These are phyloP conservation scores for Zaprionus nigranus DNA, from an alignment of 1,140 invertebrate species.

Conservation along the genomic window DNA sequence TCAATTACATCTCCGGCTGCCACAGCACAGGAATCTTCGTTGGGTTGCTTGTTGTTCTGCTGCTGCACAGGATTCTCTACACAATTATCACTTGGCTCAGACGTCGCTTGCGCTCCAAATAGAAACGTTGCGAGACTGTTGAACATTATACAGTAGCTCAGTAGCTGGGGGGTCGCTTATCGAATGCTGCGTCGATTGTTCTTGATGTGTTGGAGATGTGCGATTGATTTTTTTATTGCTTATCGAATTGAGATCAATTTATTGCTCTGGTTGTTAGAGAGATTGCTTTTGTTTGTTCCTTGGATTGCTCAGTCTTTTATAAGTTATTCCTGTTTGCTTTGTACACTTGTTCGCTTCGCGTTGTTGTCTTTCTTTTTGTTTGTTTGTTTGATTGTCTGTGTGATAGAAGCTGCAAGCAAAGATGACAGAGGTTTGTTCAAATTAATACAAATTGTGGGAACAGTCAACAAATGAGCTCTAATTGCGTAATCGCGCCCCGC, in stretches of 20 bases:
- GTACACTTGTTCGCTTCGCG: slow-evolving; percentile 54
- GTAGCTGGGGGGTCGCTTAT: slow-evolving; percentile 6
- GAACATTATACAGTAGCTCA: slow-evolving; percentile 79
- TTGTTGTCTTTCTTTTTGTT: slow-evolving; percentile 39
- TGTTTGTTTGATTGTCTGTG: background rate
- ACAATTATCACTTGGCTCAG: slow-evolving; percentile 53
- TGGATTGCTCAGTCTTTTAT: slow-evolving; percentile 77
- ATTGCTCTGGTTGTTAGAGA: slow-evolving; percentile 35
- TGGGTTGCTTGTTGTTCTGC: slow-evolving; percentile 31
- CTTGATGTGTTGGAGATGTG: slow-evolving; percentile 14
- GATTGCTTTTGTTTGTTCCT: slow-evolving; percentile 63
- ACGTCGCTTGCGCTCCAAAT: slow-evolving; percentile 80
- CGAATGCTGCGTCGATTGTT: background rate
- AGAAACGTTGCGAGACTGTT: slow-evolving; percentile 83
- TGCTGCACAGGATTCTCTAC: slow-evolving; percentile 59
- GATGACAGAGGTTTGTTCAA: background rate
- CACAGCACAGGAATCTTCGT: slow-evolving; percentile 25
- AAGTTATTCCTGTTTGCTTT: slow-evolving; percentile 54
- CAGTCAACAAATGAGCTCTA: slow-evolving; percentile 1
- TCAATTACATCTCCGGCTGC: slow-evolving; percentile 74
- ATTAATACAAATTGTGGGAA: slow-evolving; percentile 34
- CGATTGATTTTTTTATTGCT: slow-evolving; percentile 59
- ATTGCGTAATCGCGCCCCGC: slow-evolving; percentile 6
- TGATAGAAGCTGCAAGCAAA: slow-evolving; percentile 47
- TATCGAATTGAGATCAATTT: slow-evolving; percentile 68